Conservation (phyloP, 2,113 vertebrate species). For the Climacteris rufus region DNA sequence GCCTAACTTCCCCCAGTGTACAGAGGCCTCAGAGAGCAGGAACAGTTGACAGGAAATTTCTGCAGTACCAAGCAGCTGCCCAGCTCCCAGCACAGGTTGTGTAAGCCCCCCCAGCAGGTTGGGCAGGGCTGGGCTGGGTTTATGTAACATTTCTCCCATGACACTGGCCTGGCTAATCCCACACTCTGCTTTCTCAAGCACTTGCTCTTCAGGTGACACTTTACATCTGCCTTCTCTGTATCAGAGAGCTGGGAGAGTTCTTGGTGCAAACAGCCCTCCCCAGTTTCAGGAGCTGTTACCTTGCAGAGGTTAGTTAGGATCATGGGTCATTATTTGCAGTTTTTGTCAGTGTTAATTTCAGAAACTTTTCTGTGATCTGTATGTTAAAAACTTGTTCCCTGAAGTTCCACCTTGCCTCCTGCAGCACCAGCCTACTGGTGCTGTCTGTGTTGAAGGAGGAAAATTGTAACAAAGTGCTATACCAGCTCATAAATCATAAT, state of each 20-base stretch:
- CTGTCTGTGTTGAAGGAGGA: background rate
- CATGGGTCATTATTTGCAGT: background rate
- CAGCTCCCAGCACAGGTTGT: background rate
- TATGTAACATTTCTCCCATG: background rate
- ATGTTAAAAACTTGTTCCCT: background rate
- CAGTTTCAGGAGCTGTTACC: background rate
- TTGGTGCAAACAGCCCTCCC: background rate
- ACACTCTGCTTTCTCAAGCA: background rate
- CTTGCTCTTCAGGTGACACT: background rate
- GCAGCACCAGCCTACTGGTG: background rate
- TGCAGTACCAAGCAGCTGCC: background rate
- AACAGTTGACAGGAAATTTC: background rate
- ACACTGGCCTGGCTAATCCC: background rate
- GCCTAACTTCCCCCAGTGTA: background rate
- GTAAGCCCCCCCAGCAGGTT: background rate
- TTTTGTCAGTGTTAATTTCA: background rate
- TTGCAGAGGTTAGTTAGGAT: background rate
- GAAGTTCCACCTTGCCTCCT: background rate
- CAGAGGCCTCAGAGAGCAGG: background rate
- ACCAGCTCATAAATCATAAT: background rate
- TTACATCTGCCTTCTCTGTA: background rate
- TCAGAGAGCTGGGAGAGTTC: accelerated
- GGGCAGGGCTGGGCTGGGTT: accelerated
- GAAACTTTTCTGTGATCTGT: background rate
- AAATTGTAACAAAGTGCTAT: background rate